phyloP scores from a whole-genome alignment of 2,888 invertebrate genomes.

The Leucoma salicis region DNA sequence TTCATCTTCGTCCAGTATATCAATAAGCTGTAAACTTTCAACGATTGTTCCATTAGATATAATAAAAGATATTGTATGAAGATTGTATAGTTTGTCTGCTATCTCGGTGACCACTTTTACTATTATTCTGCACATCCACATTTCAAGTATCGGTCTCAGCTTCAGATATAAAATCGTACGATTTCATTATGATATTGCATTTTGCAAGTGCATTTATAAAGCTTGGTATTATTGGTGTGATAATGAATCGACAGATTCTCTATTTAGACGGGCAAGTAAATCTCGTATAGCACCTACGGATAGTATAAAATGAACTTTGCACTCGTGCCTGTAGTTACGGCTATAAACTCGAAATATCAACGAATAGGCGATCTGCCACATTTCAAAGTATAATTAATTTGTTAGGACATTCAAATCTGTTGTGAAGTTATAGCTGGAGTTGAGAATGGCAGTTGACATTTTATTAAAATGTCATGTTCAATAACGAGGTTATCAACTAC shows the following conservation, averaged over 20 bases:
- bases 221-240: constrained; percentile 12
- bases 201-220: not conserved
- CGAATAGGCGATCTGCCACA: constrained; percentile 77
- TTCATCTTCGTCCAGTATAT: constrained; percentile 67
- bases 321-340: constrained; percentile 63
- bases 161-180: constrained; percentile 17
- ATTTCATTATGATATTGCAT: constrained; percentile 30
- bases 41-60: constrained; percentile 60
- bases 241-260: constrained; percentile 33
- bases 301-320: constrained; percentile 67
- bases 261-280: constrained; percentile 48
- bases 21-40: constrained; percentile 62
- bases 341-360: constrained; percentile 64
- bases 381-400: constrained; percentile 42
- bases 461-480: not conserved
- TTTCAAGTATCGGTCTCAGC: constrained; percentile 30
- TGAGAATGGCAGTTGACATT: constrained; percentile 24
- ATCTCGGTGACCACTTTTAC: constrained; percentile 59
- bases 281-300: constrained; percentile 62
- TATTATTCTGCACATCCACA: constrained; percentile 71
- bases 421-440: constrained; percentile 2
- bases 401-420: constrained; percentile 22
- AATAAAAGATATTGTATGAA: constrained; percentile 62
- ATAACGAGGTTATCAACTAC: too few species aligned
- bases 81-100: constrained; percentile 57